Conservation (phyloP, 2,797 vertebrate genomes). For the Channallabes apus region DNA sequence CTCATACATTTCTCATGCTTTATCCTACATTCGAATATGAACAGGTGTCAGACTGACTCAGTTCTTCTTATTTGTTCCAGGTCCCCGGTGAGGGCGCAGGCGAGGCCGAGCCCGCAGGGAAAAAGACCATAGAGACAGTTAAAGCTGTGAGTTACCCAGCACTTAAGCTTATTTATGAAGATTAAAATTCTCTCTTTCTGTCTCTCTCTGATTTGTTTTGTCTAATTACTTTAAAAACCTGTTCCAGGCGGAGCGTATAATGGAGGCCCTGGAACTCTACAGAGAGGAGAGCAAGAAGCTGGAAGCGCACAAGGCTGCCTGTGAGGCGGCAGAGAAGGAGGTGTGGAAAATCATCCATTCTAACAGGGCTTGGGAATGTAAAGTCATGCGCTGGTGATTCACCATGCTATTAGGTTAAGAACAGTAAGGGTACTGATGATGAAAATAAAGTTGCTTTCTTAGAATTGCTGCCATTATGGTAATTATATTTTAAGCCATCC, state of each 20-base stretch:
- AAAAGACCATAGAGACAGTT: slow-evolving; percentile 92
- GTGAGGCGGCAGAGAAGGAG: slow-evolving; percentile 85
- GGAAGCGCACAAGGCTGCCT: slow-evolving; percentile 82
- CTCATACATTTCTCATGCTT: too few relatives aligned
- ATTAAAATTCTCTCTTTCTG: background rate
- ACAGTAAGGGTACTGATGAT: too few relatives aligned
- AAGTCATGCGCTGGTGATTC: background rate
- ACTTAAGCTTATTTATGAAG: background rate
- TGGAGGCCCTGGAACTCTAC: slow-evolving; percentile 93
- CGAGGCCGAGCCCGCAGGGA: slow-evolving; percentile 85
- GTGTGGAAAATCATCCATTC: slow-evolving; percentile 48
- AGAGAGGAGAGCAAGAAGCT: slow-evolving; percentile 83
- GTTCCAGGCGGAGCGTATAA: slow-evolving; percentile 88
- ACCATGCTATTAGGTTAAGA: background rate
- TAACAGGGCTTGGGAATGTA: background rate
- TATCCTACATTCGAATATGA: background rate
- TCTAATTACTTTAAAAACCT: background rate
- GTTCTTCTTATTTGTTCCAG: slow-evolving; percentile 65
- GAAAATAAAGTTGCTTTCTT: background rate
- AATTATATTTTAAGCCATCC: background rate
- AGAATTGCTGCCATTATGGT: background rate
- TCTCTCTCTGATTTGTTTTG: background rate
- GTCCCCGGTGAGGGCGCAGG: slow-evolving; percentile 89
- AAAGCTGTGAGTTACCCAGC: slow-evolving; percentile 86
- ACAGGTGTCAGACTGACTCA: background rate